Evolutionary conservation across 2,797 vertebrate genomes (phyloP).

Genomic region (Hippoglossus hippoglossus): DNA sequence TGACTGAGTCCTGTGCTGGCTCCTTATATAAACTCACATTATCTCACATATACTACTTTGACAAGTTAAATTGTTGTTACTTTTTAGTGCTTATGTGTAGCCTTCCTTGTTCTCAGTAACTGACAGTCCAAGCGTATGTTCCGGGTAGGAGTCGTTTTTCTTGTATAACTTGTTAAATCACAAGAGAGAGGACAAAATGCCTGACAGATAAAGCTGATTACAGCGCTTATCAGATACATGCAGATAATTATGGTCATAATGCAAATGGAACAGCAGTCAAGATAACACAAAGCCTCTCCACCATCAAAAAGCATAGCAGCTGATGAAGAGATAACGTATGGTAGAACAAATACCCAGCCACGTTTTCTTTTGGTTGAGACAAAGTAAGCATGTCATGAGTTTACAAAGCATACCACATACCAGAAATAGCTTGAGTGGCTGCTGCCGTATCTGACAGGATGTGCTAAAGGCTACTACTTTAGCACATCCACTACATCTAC

Average conservation of each 20-base stretch:
- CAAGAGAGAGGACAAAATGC: conserved; percentile 40
- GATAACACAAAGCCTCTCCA: conserved; percentile 63
- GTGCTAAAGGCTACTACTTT: conserved; percentile 10
- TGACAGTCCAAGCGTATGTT: conserved; percentile 32
- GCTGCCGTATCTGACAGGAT: conserved; percentile 34
- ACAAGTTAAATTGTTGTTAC: not conserved
- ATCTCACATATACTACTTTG: not conserved
- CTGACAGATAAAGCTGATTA: conserved; percentile 80
- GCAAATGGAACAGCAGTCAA: conserved; percentile 74
- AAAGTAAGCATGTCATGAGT: conserved; percentile 51
- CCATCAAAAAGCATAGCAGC: conserved; percentile 63
- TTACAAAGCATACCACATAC: conserved; percentile 40
- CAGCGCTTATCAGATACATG: conserved; percentile 76
- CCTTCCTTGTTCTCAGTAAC: conserved; percentile 35
- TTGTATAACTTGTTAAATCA: conserved; percentile 61
- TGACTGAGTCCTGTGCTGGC: not conserved
- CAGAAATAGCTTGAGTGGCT: conserved; percentile 34
- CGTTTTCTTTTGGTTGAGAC: conserved; percentile 55
- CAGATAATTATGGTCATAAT: conserved; percentile 76
- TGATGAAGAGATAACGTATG: conserved; percentile 62
- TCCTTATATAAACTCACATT: not conserved
- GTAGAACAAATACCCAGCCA: conserved; percentile 45
- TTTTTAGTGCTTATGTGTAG: conserved; percentile 2
- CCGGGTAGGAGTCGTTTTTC: conserved; percentile 53
- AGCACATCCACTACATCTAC: too few species aligned